Conservation (phyloP, 2,113 vertebrate species). For the Desmodus rotundus region DNA sequence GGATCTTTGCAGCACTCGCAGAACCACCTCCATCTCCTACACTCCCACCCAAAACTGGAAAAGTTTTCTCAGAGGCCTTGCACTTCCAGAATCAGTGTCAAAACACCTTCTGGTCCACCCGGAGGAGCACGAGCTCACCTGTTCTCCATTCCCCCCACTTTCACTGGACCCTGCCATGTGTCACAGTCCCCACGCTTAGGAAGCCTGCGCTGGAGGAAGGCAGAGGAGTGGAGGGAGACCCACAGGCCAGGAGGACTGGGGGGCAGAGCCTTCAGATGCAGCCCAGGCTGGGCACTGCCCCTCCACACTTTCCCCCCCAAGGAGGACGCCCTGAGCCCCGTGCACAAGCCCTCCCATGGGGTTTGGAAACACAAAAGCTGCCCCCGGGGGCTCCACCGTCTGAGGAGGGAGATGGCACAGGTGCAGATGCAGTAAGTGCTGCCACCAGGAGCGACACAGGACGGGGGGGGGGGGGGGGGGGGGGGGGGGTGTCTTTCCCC, state of each 20-base stretch:
- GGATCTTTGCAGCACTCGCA: background rate
- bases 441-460: background rate
- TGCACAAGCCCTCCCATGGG: accelerated
- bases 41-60: background rate
- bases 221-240: too few relatives aligned
- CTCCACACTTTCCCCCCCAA: background rate
- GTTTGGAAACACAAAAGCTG: background rate
- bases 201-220: background rate
- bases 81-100: background rate
- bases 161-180: too few relatives aligned
- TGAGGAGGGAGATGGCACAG: background rate
- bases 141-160: background rate
- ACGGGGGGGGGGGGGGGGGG: too few relatives aligned
- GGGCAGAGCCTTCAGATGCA: background rate
- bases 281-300: too few relatives aligned
- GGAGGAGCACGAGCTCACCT: background rate
- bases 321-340: background rate
- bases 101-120: background rate
- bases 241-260: accelerated
- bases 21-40: background rate
- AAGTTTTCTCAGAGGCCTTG: background rate
- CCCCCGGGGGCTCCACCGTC: background rate
- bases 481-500: too few relatives aligned
- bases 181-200: too few relatives aligned
- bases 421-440: background rate